phyloP scores from a whole-genome alignment of 2,797 vertebrate species.

The Telmatherina bonti region DNA sequence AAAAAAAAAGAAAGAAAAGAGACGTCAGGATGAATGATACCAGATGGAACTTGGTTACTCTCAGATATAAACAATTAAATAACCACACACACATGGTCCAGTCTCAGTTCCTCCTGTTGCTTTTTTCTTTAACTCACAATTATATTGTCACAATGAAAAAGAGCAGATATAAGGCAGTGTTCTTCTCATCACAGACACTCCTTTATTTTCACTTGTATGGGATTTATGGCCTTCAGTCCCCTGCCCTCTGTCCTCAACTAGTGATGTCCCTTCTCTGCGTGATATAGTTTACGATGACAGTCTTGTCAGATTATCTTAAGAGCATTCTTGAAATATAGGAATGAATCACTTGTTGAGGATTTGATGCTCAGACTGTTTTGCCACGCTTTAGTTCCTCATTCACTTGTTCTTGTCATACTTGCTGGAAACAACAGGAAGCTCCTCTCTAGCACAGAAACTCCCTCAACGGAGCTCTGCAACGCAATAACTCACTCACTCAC shows the following conservation, averaged over 20 bases:
- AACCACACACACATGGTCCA: constrained; percentile 26
- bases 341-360: constrained; percentile 39
- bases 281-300: constrained; percentile 18
- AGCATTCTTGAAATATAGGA: constrained; percentile 19
- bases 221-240: constrained; percentile 10
- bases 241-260: not conserved
- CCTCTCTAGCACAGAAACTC: constrained; percentile 16
- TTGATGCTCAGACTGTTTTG: constrained; percentile 13
- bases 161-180: constrained; percentile 19
- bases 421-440: constrained; percentile 53
- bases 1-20: not conserved
- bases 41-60: constrained; percentile 48
- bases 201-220: constrained; percentile 12
- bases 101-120: constrained; percentile 10
- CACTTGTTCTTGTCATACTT: constrained; percentile 39
- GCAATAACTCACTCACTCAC: constrained; percentile 5
- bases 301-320: constrained; percentile 17
- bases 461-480: constrained; percentile 33
- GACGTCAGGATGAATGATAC: constrained; percentile 43
- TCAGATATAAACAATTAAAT: constrained; percentile 51
- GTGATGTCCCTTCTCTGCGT: not conserved
- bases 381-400: constrained; percentile 41
- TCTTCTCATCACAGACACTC: constrained; percentile 6
- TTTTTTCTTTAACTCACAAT: constrained; percentile 22
- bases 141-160: constrained; percentile 56